Conservation (phyloP, 1,140 invertebrate species). For the Bacillus rossius region DNA sequence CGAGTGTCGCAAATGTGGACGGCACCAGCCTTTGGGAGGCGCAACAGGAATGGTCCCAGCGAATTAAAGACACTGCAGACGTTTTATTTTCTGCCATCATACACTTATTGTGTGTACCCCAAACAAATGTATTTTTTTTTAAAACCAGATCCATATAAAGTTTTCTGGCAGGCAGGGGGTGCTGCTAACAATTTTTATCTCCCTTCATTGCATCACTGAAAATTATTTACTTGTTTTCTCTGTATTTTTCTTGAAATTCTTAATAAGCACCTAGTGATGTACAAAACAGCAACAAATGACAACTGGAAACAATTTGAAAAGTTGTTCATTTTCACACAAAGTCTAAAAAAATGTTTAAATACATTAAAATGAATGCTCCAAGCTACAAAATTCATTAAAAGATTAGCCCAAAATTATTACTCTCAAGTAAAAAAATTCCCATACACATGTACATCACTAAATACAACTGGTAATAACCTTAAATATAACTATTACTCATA, state of each 20-base stretch:
- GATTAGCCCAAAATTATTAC: too few relatives aligned
- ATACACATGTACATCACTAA: too few relatives aligned
- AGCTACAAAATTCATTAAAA: too few relatives aligned
- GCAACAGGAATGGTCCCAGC: not conserved
- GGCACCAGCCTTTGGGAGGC: not conserved
- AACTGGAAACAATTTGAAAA: not conserved
- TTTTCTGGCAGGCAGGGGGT: constrained; percentile 12
- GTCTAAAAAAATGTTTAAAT: too few relatives aligned
- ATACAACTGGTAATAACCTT: too few relatives aligned
- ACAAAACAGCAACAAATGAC: not conserved
- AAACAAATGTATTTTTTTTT: constrained; percentile 7
- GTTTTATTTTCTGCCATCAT: not conserved
- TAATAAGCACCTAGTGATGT: not conserved
- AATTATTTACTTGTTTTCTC: not conserved
- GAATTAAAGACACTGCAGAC: not conserved
- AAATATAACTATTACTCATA: too few relatives aligned
- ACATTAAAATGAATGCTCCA: too few relatives aligned
- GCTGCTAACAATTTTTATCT: constrained; percentile 6
- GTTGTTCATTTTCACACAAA: too few relatives aligned
- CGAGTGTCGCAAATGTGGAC: not conserved
- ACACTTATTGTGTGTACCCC: constrained; percentile 7
- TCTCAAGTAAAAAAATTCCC: too few relatives aligned
- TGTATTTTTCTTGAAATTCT: not conserved
- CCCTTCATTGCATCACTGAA: constrained; percentile 1
- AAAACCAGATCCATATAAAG: constrained; percentile 1